Conservation (phyloP, 1,140 invertebrate genomes). For the Druon quercuslanigerum region DNA sequence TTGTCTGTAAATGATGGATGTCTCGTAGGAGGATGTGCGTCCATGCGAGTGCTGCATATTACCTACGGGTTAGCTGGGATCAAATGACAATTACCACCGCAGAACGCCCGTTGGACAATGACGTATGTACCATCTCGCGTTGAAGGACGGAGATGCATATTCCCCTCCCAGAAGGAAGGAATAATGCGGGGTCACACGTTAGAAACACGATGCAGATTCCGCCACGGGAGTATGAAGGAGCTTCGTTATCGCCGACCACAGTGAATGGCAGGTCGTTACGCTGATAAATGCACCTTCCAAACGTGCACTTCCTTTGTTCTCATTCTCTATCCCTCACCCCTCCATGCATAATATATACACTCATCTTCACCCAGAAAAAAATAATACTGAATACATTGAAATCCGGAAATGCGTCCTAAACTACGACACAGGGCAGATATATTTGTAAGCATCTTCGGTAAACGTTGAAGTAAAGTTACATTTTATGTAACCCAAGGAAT, state of each 20-base stretch:
- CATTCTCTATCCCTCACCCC: too few relatives aligned
- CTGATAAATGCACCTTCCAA: constrained; percentile 9
- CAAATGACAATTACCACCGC: constrained; percentile 70
- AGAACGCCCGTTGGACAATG: constrained; percentile 64
- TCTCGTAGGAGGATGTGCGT: constrained; percentile 52
- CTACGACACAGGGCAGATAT: too few relatives aligned
- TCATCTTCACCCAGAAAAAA: too few relatives aligned
- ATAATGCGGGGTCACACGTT: constrained; percentile 53
- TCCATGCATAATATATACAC: too few relatives aligned
- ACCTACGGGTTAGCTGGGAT: constrained; percentile 55
- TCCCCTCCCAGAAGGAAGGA: constrained; percentile 56
- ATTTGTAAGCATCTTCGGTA: too few relatives aligned
- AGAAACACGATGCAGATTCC: constrained; percentile 40
- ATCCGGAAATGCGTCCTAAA: too few relatives aligned
- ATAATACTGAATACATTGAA: too few relatives aligned
- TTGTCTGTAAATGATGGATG: constrained; percentile 71
- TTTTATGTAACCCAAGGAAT: too few relatives aligned
- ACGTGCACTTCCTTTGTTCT: constrained; percentile 1
- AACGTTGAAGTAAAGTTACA: too few relatives aligned
- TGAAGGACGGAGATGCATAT: constrained; percentile 47
- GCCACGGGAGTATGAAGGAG: background rate
- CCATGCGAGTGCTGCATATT: constrained; percentile 41
- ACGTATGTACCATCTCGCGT: constrained; percentile 61
- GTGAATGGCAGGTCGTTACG: constrained; percentile 12
- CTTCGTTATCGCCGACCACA: constrained; percentile 14